Evolutionary conservation across 2,797 vertebrate genomes (phyloP), one percentile per base, ranked within the genome.

Genomic region (Crax fasciolata): DNA sequence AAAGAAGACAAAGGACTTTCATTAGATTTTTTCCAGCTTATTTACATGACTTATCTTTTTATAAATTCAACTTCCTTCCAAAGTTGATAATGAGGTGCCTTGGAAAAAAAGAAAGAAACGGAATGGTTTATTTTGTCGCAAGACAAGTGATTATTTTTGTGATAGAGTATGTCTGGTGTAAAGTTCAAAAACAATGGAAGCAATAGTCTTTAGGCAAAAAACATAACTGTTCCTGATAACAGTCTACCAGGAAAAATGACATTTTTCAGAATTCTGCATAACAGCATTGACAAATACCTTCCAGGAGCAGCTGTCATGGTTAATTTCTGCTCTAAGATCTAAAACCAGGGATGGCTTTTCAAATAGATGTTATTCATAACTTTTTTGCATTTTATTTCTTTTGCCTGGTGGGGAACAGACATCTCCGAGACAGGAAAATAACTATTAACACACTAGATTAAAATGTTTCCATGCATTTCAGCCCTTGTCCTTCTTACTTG

Each of bases 11-110:
- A 93, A 95, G 30, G 46, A 87, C 79, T 80, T 97, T 95, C 93
- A 94, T 96, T 94, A 90, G 75, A 91, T 90, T 96, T 96, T 91
- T 96, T 82, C 81, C 71, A 83, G 91, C 62, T 93, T 90, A 87
- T 96, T 97, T 96, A 96, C 92, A 91, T 59, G 83, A 93, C 93
- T 96, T 97, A 96, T 98, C 97, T 96, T 97, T 91, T 98, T 97
- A 98, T 97, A 98, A 98, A 97, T 97, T 80, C 95, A 91, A 96
- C 97, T 98, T 98, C 97, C 97, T 97, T 96, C 91, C 95, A 97
- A 97, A 97, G 85, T 87, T 94, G 98, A 98, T 98, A 98, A 97
- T 95, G 67, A 93, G 91, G 61, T 97, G 88, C 94, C 91, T 96
- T 86, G 72, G 57, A 95, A 94, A 95, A 94, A 94, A 96, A 70